Evolutionary conservation across 2,797 vertebrate species (phyloP).

Genomic region (Carduelis carduelis): DNA sequence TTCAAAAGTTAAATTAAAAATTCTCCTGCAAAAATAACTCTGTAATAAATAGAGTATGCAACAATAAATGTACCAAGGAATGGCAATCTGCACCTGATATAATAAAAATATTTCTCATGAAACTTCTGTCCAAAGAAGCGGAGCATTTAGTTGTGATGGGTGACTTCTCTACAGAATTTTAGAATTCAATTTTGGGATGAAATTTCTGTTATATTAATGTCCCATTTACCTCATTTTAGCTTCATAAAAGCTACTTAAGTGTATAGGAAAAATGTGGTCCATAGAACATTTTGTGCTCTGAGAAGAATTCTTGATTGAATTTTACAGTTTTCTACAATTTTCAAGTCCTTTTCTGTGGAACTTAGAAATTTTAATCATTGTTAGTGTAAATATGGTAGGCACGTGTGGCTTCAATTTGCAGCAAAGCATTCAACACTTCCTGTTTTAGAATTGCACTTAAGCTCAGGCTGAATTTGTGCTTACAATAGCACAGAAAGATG

Average conservation of each 20-base stretch:
- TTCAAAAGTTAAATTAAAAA: constrained; percentile 56
- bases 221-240: neutral
- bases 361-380: neutral
- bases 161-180: neutral
- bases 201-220: neutral
- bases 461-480: neutral
- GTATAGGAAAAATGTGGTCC: neutral
- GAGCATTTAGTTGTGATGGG: neutral
- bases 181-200: neutral
- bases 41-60: constrained; percentile 27
- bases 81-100: constrained; percentile 33
- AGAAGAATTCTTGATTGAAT: neutral
- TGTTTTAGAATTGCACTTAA: neutral
- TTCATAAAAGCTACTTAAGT: neutral
- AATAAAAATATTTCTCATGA: constrained; percentile 33
- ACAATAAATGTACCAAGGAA: constrained; percentile 35
- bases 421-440: neutral
- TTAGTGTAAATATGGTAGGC: neutral
- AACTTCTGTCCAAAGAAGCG: neutral
- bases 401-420: neutral
- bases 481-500: neutral
- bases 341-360: neutral
- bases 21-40: constrained; percentile 29
- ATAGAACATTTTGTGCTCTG: neutral
- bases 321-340: neutral